Percentiles rank a stretch among this genome's conserved stretches.
phyloP scores from a whole-genome alignment of 2,797 vertebrate species.

The Typhlichthys eigenmanni region DNA sequence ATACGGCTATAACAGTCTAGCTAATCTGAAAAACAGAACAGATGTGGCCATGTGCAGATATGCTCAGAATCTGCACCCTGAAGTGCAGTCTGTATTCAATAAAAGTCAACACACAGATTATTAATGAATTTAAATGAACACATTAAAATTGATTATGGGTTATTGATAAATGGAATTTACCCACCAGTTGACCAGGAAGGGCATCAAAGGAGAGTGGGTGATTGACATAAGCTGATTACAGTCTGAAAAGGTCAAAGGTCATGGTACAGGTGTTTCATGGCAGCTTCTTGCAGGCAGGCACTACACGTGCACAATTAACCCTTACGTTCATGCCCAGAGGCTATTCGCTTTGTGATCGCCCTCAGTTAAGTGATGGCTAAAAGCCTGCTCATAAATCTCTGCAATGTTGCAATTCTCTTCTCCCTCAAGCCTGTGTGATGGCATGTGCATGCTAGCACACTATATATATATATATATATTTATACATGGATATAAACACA shows the following conservation, averaged over 20 bases:
- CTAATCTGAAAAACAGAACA: too few species aligned
- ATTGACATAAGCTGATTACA: constrained; percentile 38
- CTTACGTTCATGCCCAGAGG: too few species aligned
- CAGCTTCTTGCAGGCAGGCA: too few species aligned
- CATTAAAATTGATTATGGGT: neutral
- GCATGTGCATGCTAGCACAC: neutral
- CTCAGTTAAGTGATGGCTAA: too few species aligned
- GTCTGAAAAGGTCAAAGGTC: neutral
- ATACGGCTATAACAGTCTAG: too few species aligned
- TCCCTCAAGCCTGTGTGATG: neutral
- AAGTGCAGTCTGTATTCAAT: constrained; percentile 18
- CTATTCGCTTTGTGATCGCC: too few species aligned
- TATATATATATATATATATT: neutral
- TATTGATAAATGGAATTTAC: constrained; percentile 55
- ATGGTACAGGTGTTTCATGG: too few species aligned
- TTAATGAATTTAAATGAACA: too few species aligned
- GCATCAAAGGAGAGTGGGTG: constrained; percentile 40
- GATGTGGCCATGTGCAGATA: constrained; percentile 24
- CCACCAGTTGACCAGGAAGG: constrained; percentile 48
- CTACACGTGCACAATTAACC: too few species aligned
- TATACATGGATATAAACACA: neutral
- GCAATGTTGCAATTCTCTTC: too few species aligned
- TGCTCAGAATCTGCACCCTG: constrained; percentile 53
- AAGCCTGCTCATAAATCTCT: too few species aligned
- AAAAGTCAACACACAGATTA: neutral